Percentiles rank a stretch among this genome's conserved stretches.
Evolutionary conservation across 2,888 invertebrate species (phyloP).

Genomic region (Marronus borbonicus): DNA sequence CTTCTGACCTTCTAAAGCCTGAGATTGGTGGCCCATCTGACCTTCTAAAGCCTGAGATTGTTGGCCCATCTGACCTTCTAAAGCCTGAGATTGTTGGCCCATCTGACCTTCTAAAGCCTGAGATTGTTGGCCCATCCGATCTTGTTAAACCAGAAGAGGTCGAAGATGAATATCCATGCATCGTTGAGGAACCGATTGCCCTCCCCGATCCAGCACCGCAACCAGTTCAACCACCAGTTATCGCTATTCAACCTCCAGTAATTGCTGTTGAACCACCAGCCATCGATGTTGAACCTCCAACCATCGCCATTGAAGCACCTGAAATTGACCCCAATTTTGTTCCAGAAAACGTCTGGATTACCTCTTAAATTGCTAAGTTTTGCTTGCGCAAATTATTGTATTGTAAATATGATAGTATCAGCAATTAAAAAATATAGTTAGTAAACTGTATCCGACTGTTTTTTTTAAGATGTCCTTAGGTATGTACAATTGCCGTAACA

Average conservation of each 20-base stretch:
- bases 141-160: too few species aligned
- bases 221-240: neutral
- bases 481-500: too few species aligned
- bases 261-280: neutral
- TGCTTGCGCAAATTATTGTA: neutral
- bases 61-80: too few species aligned
- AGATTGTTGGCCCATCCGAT: too few species aligned
- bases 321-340: conserved; percentile 31
- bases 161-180: neutral
- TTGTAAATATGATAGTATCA: neutral
- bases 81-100: too few species aligned
- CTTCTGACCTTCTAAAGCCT: too few species aligned
- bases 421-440: neutral
- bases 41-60: too few species aligned
- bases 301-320: neutral
- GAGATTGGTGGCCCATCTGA: too few species aligned
- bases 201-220: neutral
- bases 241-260: neutral
- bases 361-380: conserved; percentile 1
- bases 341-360: conserved; percentile 31
- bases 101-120: too few species aligned
- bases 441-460: neutral
- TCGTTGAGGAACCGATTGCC: neutral
- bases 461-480: neutral
- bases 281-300: conserved; percentile 3